Base-by-base conservation (phyloP, 2,797 vertebrate genomes). In the Zalophus californianus region DNA sequence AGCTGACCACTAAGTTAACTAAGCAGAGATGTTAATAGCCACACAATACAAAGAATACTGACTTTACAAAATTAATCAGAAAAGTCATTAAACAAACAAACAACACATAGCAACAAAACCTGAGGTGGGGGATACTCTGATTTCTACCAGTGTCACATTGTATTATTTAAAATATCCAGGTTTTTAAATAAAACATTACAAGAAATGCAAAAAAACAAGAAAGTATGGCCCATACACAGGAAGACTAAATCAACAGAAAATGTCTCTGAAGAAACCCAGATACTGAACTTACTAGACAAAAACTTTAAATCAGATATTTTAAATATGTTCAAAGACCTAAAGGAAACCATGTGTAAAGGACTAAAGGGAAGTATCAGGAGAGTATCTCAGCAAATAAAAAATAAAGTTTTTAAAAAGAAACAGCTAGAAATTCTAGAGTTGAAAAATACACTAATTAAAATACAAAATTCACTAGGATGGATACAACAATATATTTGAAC, bases 31-130 rank as follows among this genome's bases (percentile, higher is more conserved):
- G 32, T 58, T 41, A 73, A 87, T 52, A 21, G 41, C 35, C 32
- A 56, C 15, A 73, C 5, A 90, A 72, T 12, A 80, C 12, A 70
- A 85, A 62, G n/a, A 96, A 73, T 72, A 80, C 6, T 68, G 75
- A 60, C n/a, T 58, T 79, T 14, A 79, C 0, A 41, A 50, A 90
- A 91, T 94, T 66, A 91, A 75, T 64, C 16, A 79, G 32, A 56
- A 48, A 75, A 95, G 38, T 85, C 50, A 84, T 11, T 93, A 84
- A 91, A 72, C 25, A 91, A 92, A 80, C 54, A 70, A 50, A 60
- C n/a, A 66, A 60, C 11, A 75, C 5, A 35, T n/a, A 78, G 54
- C 7, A 90, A 52, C 25, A 54, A 32, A 86, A 20, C 10, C 44
- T 77, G 54, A 60, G 56, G 32, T n/a, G 23, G 23, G 52, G 5